Evolutionary conservation across 2,888 invertebrate genomes (phyloP), one percentile per base, ranked within the genome.

Genomic region (Lasius platythorax): DNA sequence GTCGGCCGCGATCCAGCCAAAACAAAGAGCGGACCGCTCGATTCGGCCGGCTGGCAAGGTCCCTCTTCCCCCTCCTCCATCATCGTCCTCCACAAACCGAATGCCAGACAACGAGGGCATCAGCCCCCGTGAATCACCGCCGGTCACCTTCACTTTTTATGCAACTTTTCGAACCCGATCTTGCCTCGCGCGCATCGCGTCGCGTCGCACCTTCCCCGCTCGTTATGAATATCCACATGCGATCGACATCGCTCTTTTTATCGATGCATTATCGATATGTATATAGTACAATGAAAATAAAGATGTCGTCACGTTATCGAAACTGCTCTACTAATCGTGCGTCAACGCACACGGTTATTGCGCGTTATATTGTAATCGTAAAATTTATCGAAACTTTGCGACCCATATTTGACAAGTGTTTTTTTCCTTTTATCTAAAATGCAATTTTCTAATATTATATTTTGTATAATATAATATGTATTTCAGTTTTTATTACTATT

Each of bases 91-190:
- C 84, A 79, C 84, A 83, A 88, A 87, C 91, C 91, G 90, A 93
- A 93, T 91, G 93, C 93, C 93, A 94, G 94, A 94, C 94, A 93
- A 93, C 93, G 93, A 93, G 93, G 93, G 93, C 93, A 93, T 93
- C 93, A 93, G 93, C 93, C 93, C 93, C 92, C 93, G 90, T 94
- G 94, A 94, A 94, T 94, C 94, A 94, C 93, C 93, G 90, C 84
- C 92, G 94, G 93, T 94, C 94, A 94, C 94, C 94, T 94, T 94
- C 94, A 91, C 93, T 93, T 93, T 94, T 93, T 93, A 93, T 93
- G 93, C 92, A 93, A 93, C 93, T 93, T 93, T 89, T 92, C 93
- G 93, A 91, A 90, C 88, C 90, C 91, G 85, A 78, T 87, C 87
- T 88, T 91, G 86, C 33, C 85, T 86, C 89, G 84, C 82, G 66